Evolutionary conservation across 2,888 invertebrate species (phyloP).

Genomic region (Toxonevra muliebris): DNA sequence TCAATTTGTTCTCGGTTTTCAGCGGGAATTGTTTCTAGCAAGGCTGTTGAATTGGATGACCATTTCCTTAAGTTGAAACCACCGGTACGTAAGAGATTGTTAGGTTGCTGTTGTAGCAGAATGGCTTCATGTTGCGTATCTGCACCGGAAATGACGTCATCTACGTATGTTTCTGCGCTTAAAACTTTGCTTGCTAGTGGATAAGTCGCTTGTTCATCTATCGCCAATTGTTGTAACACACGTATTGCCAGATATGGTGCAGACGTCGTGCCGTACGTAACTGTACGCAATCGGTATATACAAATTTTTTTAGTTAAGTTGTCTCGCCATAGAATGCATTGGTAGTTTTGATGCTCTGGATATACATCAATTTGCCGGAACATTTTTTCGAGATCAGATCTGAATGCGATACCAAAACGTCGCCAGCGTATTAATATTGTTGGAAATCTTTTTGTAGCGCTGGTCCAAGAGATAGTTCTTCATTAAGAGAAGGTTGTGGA

Average conservation of each 20-base stretch:
- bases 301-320: constrained; percentile 12
- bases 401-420: constrained; percentile 30
- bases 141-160: constrained; percentile 32
- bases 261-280: constrained; percentile 33
- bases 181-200: constrained; percentile 25
- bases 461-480: constrained; percentile 27
- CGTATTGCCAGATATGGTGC: constrained; percentile 36
- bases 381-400: constrained; percentile 38
- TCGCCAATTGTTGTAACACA: constrained; percentile 29
- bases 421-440: constrained; percentile 30
- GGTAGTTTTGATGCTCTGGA: constrained; percentile 31
- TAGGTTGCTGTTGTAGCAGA: constrained; percentile 17
- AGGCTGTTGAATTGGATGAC: constrained; percentile 24
- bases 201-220: constrained; percentile 26
- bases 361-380: constrained; percentile 34
- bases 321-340: constrained; percentile 34
- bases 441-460: constrained; percentile 34
- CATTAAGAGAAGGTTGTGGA: constrained; percentile 7
- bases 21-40: constrained; percentile 20
- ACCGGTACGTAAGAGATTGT: constrained; percentile 1
- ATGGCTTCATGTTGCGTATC: constrained; percentile 21
- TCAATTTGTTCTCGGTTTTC: constrained; percentile 10
- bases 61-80: constrained; percentile 23
- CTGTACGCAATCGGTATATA: constrained; percentile 30
- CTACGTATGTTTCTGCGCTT: constrained; percentile 22